Conservation (phyloP, 2,797 vertebrate species). For the Anniella stebbinsi region DNA sequence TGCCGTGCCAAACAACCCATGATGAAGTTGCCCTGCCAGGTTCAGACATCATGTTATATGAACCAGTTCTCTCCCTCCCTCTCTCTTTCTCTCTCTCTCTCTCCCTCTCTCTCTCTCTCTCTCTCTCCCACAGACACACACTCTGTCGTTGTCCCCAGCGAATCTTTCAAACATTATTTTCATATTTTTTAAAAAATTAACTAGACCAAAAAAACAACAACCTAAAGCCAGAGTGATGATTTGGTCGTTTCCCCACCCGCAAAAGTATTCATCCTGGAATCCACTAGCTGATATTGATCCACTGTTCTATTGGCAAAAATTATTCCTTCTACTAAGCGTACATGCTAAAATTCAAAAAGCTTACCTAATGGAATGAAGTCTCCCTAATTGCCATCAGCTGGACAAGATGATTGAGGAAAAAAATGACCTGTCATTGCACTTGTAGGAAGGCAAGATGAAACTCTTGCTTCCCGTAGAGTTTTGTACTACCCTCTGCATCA, state of each 20-base stretch:
- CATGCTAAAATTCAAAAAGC: not conserved
- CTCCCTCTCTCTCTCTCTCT: no score
- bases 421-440: not conserved
- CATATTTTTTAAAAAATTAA: not conserved
- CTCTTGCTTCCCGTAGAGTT: not conserved
- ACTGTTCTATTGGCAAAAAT: not conserved
- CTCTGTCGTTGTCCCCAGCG: no score
- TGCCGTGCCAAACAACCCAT: no score
- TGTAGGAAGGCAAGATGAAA: not conserved
- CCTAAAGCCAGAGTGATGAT: not conserved
- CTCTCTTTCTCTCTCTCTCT: not conserved
- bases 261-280: not conserved
- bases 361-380: not conserved
- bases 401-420: slow-evolving; percentile 9
- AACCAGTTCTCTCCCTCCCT: no score
- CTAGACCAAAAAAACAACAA: not conserved
- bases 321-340: not conserved
- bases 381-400: not conserved
- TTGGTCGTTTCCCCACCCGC: not conserved
- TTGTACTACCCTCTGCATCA: not conserved
- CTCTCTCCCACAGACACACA: no score
- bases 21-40: not conserved
- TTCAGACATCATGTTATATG: no score
- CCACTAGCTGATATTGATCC: not conserved
- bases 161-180: not conserved